Percentiles rank a stretch among this genome's conserved stretches.
Conservation (phyloP, 2,888 invertebrate species). For the Yponomeuta evonymella region DNA sequence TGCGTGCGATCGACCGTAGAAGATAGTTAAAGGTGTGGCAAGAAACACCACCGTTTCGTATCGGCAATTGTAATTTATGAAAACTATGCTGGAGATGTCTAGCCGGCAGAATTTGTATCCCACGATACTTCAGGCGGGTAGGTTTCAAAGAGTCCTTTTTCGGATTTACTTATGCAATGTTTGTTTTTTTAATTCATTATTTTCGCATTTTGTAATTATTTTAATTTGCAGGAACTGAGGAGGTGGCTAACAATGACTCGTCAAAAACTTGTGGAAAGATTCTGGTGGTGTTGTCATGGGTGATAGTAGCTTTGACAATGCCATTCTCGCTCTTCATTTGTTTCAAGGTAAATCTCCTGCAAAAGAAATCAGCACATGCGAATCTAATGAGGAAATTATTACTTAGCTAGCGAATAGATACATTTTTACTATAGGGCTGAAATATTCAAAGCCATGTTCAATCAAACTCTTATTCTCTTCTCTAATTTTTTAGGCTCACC, state of each 20-base stretch:
- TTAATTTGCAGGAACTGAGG: conserved; percentile 73
- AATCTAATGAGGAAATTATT: not conserved
- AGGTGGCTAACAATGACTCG: conserved; percentile 53
- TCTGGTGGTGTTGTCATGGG: conserved; percentile 87
- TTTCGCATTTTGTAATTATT: conserved; percentile 15
- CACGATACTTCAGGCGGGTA: conserved; percentile 37
- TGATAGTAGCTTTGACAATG: conserved; percentile 88
- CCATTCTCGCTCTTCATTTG: conserved; percentile 94
- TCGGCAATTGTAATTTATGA: not conserved
- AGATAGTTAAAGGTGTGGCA: not conserved
- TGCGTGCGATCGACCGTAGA: conserved; percentile 21
- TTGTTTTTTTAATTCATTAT: not conserved
- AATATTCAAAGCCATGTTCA: too few relatives aligned
- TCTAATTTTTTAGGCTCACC: too few relatives aligned
- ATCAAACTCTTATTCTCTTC: too few relatives aligned
- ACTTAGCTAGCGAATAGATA: too few relatives aligned
- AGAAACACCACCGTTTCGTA: not conserved
- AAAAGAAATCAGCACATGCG: not conserved
- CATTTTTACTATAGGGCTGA: too few relatives aligned
- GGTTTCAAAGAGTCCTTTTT: not conserved
- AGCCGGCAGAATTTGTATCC: conserved; percentile 60
- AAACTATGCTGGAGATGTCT: conserved; percentile 54
- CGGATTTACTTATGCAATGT: not conserved
- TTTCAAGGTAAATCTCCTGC: conserved; percentile 85
- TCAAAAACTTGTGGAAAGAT: conserved; percentile 89